Base-by-base conservation (phyloP, 2,113 vertebrate genomes). In the Mobula birostris region DNA sequence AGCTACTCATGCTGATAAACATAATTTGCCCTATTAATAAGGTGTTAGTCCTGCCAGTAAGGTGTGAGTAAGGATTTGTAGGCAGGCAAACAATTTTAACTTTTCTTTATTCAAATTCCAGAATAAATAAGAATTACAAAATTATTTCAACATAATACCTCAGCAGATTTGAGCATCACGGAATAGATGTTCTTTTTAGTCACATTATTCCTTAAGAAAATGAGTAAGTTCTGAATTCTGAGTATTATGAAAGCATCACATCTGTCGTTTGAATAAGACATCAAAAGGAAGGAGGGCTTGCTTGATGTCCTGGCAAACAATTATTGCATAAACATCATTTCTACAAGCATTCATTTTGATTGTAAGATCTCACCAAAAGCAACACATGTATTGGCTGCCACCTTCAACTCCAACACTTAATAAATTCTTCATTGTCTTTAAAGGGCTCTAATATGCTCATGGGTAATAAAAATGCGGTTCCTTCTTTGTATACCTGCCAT, bases 121-220 rank as follows among this genome's bases (percentile, higher is more conserved):
- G 85, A 66, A 66, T 90, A 90, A 32, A n/a, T n/a, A 66, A 90
- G 85, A 61, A 90, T 90, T 90, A 32, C 15, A 32, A 61, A 90
- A 66, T 12, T 7, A 27, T 5, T 85, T 85, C 56, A 85, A 27
- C 82, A 61, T 56, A 85, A 85, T 90, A 8, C 7, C 32, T 90
- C 66, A 90, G 85, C 85, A 90, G 61, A 66, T 90, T 66, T 66
- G 61, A n/a, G 66, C 15, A 61, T 66, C n/a, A 90, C 85, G 66
- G 29, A 90, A 32, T 66, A 66, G 12, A n/a, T 8, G 6, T 90
- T 12, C 61, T n/a, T 7, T 68, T 90, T 68, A 66, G 29, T n/a
- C 61, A 68, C 83, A 12, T 14, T 29, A 19, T 68, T 90, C 61
- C n/a, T 32, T 66, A 32, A 61, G 29, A 32, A 90, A 66, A 66